Evolutionary conservation across 1,140 invertebrate genomes (phyloP), one percentile per base, ranked within the genome.

Genomic region (Drosophila neocordata): DNA sequence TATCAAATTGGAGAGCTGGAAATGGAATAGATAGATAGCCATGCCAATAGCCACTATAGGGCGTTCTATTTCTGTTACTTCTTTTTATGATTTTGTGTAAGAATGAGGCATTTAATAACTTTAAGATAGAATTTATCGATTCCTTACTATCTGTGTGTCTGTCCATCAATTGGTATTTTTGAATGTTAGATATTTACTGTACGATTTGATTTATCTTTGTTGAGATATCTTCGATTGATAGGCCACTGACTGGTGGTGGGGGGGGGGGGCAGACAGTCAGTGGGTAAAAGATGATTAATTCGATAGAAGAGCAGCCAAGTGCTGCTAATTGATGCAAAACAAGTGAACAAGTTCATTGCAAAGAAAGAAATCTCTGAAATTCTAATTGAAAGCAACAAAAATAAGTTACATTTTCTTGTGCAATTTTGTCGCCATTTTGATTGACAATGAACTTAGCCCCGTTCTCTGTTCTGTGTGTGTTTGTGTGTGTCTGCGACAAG

Each of bases 391-490:
- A 20, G 15, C 41, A 48, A 44, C 41, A 20, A 20, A 44, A 44
- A 48, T 48, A 48, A 48, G 15, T 20, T 20, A 20, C 9, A 20
- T 48, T 48, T 48, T 18, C 1, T 22, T 22, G 18, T 31, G 11
- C 24, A 15, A 18, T 27, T 11, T 15, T 38, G 34, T 41, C n/a
- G 11, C 9, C 37, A 9, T 22, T 44, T 51, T 68, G 57, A 71
- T 62, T 62, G 57, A 70, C 67, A 70, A 13, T 69, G 67, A 71
- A 70, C 69, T 60, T 61, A 70, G 20, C 56, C 22, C 11, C n/a
- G 41, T 48, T 20, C 15, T 11, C n/a, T 24, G 18, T 11, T 68
- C 48, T 38, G 4, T 38, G n/a, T 38, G 27, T 31, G 24, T 44
- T 8, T 2, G 6, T 44, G 9, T 48, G 13, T 48, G 15, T 18